Percentiles rank a stretch among this genome's conserved stretches.
Evolutionary conservation across 2,797 vertebrate species (phyloP).

Genomic region (Pelobates cultripes): DNA sequence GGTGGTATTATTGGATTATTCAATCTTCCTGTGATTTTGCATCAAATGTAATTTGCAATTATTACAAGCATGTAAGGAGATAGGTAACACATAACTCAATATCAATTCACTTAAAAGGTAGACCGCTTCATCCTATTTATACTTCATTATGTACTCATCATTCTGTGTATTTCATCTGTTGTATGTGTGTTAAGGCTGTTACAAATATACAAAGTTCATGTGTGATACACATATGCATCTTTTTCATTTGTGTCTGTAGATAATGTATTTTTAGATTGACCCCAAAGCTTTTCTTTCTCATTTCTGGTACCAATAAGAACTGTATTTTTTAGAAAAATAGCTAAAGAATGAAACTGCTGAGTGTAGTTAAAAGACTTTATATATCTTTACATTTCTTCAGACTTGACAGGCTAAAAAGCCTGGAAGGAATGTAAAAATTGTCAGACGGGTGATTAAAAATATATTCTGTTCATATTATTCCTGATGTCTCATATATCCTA

Average conservation of each 20-base stretch:
- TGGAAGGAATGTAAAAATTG: neutral
- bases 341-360: neutral
- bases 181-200: neutral
- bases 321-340: neutral
- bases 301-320: neutral
- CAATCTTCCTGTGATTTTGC: neutral
- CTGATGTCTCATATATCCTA: too few relatives aligned
- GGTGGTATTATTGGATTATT: neutral
- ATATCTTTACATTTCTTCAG: neutral
- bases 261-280: neutral
- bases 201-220: neutral
- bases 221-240: neutral
- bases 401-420: neutral
- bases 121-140: neutral
- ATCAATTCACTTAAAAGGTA: neutral
- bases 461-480: too few relatives aligned
- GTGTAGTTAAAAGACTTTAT: neutral
- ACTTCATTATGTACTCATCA: neutral
- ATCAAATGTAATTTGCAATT: slow-evolving; percentile 1
- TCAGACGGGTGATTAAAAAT: too few relatives aligned
- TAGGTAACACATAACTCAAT: neutral
- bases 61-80: neutral
- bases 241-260: neutral
- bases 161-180: neutral
- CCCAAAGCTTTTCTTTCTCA: neutral